Conservation (phyloP, 2,113 vertebrate genomes). For the Chionomys nivalis region DNA sequence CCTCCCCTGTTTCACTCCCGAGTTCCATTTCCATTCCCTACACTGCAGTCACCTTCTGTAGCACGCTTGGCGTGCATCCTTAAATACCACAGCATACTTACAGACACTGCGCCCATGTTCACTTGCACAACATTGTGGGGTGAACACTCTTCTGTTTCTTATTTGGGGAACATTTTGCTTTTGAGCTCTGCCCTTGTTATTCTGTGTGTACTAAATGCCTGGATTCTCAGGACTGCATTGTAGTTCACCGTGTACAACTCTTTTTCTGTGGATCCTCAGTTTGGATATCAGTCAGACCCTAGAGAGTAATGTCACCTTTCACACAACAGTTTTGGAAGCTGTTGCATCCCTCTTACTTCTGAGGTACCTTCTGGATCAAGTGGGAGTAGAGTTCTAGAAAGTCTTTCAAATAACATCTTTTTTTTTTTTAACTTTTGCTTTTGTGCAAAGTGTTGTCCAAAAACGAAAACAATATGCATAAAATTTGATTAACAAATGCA, state of each 20-base stretch:
- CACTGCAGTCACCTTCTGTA: neutral
- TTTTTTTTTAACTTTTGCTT: neutral
- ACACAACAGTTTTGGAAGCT: neutral
- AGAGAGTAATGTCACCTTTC: neutral
- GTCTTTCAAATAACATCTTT: neutral
- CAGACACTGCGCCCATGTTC: neutral
- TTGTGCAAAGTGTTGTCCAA: neutral
- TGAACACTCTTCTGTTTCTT: neutral
- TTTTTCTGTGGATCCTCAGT: neutral
- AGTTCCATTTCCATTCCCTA: neutral
- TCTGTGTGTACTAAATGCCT: neutral
- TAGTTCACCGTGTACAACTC: no score
- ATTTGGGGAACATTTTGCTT: neutral
- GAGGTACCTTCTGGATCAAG: neutral
- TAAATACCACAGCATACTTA: neutral
- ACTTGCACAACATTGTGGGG: neutral
- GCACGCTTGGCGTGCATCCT: neutral
- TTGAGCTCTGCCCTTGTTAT: neutral
- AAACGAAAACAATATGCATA: neutral
- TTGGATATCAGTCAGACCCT: neutral
- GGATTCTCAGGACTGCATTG: neutral
- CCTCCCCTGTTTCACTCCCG: neutral
- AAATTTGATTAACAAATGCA: neutral
- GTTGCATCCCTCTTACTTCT: neutral
- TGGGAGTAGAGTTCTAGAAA: neutral